Evolutionary conservation across 2,888 invertebrate species (phyloP), one percentile per base, ranked within the genome.

Genomic region (Odontocerum albicorne): DNA sequence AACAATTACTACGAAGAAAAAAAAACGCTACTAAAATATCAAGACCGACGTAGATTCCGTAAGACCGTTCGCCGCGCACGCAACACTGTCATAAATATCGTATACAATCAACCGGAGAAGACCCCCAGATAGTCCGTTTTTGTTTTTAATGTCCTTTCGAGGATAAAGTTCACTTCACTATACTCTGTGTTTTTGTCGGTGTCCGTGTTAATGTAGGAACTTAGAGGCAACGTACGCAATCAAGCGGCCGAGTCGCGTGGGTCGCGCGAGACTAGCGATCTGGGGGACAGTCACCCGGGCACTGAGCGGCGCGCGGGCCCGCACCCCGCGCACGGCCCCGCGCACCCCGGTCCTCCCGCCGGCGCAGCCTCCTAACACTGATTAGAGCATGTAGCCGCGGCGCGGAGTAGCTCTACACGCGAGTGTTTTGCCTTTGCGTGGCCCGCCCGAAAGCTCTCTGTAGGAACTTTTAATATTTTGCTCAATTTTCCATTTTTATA

Each of bases 321-420:
- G 22, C 22, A 35, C 21, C 31, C 33, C 42, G 21, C 39, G 20
- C 47, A 35, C 44, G 43, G 17, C 43, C 49, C 33, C 39, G 40
- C 45, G 19, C 15, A 32, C 46, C 70, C 71, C 66, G 71, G 70
- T 68, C 70, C 67, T 66, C 68, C 70, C 68, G 67, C 71, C 70
- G 67, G 67, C 64, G 39, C 45, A 15, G 22, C 53, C 43, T 16
- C 33, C 50, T 55, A 51, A 40, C 56, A 47, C 56, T 56, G 56
- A 56, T 56, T 56, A 56, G 56, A 47, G 31, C 51, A 55, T 50
- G 51, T 54, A 46, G 49, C 47, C 47, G 47, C 47, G 49, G 46
- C 42, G 32, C 33, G 47, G 40, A 45, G 42, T 44, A 55, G 15
- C 40, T 40, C 20, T 51, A 52, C 55, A 47, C 55, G 49, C 38